These are phyloP conservation scores for Corythornis madagascariensis DNA, from an alignment of 2,113 vertebrate genomes.

Conservation along the genomic window DNA sequence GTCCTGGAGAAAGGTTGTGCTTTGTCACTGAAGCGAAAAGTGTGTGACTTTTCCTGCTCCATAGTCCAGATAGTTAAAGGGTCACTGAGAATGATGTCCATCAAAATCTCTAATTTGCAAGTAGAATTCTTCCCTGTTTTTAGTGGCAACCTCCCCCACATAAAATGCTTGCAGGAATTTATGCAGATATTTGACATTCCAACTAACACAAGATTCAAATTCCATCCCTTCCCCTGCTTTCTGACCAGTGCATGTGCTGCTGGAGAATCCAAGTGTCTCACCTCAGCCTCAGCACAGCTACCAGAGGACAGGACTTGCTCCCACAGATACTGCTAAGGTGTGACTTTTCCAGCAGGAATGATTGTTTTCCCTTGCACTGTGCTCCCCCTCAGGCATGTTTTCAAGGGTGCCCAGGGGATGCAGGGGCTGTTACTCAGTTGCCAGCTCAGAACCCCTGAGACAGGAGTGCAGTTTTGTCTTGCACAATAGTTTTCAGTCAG, in stretches of 20 bases:
- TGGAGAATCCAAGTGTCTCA: background rate
- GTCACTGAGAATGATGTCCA: background rate
- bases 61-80: background rate
- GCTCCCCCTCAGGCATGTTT: background rate
- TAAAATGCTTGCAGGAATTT: background rate
- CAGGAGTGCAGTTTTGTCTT: too few relatives aligned
- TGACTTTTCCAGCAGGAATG: background rate
- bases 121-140: background rate
- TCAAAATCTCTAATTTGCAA: background rate
- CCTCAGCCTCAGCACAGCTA: background rate
- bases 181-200: background rate
- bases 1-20: background rate
- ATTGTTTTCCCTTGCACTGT: background rate
- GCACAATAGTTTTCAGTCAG: too few relatives aligned
- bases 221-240: background rate
- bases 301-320: background rate
- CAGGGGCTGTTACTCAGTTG: accelerated
- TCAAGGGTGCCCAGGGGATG: background rate
- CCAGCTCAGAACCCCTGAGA: too few relatives aligned
- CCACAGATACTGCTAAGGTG: background rate
- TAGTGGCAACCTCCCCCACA: background rate
- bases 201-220: background rate
- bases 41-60: background rate
- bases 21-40: background rate
- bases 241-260: accelerated